These are phyloP conservation scores for Xiphydria camelus DNA, from an alignment of 2,888 invertebrate species.

Conservation along the genomic window DNA sequence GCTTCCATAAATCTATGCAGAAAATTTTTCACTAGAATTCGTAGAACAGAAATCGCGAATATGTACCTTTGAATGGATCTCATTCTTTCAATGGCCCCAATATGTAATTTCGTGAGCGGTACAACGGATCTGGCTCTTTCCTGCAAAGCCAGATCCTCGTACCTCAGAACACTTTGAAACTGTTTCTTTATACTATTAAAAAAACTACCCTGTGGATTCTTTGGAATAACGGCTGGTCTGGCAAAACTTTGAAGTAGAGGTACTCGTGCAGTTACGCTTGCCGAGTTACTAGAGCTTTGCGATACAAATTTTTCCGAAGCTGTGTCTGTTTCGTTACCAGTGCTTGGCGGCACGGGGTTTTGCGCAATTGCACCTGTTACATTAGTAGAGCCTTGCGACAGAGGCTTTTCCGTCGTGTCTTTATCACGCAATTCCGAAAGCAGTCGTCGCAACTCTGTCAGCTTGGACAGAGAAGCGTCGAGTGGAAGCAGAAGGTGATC, in stretches of 20 bases:
- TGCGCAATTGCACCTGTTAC: too few relatives aligned
- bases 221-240: not conserved
- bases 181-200: constrained; percentile 55
- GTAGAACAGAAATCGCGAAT: not conserved
- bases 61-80: constrained; percentile 64
- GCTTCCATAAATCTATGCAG: too few relatives aligned
- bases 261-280: too few relatives aligned
- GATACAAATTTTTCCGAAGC: too few relatives aligned
- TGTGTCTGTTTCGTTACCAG: too few relatives aligned
- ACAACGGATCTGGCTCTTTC: constrained; percentile 68
- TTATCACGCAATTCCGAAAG: constrained; percentile 20
- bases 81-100: constrained; percentile 67
- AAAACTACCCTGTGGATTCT: constrained; percentile 39
- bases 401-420: constrained; percentile 3
- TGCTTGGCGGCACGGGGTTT: not conserved
- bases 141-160: constrained; percentile 71
- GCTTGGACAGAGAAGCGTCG: constrained; percentile 33
- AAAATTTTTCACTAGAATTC: too few relatives aligned
- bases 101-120: constrained; percentile 69
- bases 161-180: constrained; percentile 67
- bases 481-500: constrained; percentile 44
- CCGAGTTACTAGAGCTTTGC: too few relatives aligned
- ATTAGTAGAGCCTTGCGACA: not conserved
- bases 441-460: constrained; percentile 34
- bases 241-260: too few relatives aligned